phyloP scores from a whole-genome alignment of 2,888 invertebrate genomes.

The Spatulosminthurus flaviceps region DNA sequence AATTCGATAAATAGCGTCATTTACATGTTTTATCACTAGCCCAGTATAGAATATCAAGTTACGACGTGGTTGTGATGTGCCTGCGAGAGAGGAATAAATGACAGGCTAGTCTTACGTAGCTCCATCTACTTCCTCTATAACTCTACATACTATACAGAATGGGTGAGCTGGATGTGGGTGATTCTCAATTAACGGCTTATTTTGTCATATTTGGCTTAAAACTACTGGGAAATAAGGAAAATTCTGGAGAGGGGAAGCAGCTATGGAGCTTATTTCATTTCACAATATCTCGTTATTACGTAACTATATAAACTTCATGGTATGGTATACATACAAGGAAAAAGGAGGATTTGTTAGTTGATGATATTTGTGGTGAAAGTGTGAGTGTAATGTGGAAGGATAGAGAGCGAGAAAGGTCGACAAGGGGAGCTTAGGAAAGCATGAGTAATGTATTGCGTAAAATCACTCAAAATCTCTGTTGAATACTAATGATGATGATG shows the following conservation, averaged over 20 bases:
- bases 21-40: not conserved
- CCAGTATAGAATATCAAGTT: not conserved
- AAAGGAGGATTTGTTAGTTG: constrained; percentile 14
- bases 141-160: too few species aligned
- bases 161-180: constrained; percentile 16
- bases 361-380: not conserved
- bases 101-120: not conserved
- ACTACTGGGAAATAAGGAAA: not conserved
- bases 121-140: not conserved
- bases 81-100: not conserved
- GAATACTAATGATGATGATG: constrained; percentile 40
- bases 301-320: too few species aligned
- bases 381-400: not conserved
- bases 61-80: not conserved
- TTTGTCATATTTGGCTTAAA: constrained; percentile 29
- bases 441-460: constrained; percentile 41
- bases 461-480: constrained; percentile 45
- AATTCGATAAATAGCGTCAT: not conserved
- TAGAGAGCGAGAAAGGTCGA: constrained; percentile 33
- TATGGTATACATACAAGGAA: not conserved
- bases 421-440: constrained; percentile 24
- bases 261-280: not conserved
- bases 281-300: too few species aligned
- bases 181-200: constrained; percentile 44
- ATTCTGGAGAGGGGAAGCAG: not conserved